phyloP scores from a whole-genome alignment of 2,888 invertebrate species.

The Sinopyrophorus schimmeli region DNA sequence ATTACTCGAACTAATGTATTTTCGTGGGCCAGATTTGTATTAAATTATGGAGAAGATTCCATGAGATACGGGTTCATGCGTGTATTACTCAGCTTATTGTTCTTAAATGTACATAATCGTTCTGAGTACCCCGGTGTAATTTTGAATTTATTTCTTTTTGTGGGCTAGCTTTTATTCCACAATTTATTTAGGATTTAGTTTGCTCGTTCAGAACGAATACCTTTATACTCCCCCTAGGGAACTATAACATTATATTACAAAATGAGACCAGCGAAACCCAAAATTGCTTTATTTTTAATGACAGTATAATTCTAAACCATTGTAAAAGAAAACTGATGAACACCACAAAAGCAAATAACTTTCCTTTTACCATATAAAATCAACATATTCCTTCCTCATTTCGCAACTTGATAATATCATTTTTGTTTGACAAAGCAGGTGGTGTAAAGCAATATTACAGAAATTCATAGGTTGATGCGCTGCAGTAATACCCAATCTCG shows the following conservation, averaged over 20 bases:
- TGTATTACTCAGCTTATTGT: constrained; percentile 25
- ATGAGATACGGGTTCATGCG: constrained; percentile 31
- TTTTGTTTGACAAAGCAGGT: constrained; percentile 28
- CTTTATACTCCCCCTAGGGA: constrained; percentile 27
- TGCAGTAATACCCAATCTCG: constrained; percentile 36
- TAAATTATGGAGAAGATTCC: constrained; percentile 43
- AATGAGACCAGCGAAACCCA: constrained; percentile 25
- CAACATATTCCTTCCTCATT: constrained; percentile 17
- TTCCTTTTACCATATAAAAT: constrained; percentile 14
- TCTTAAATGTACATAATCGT: constrained; percentile 29
- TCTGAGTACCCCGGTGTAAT: constrained; percentile 21
- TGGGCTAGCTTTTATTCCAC: constrained; percentile 22
- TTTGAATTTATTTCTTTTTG: constrained; percentile 27
- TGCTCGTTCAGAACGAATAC: constrained; percentile 29
- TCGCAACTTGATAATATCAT: constrained; percentile 23
- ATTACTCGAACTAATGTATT: constrained; percentile 44
- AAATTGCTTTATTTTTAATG: constrained; percentile 26
- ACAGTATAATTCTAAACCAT: constrained; percentile 15
- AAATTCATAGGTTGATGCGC: constrained; percentile 35
- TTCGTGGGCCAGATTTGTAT: constrained; percentile 41
- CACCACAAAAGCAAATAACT: constrained; percentile 17
- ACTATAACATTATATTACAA: constrained; percentile 29
- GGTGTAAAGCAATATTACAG: constrained; percentile 32
- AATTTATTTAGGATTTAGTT: constrained; percentile 29
- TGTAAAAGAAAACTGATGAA: constrained; percentile 16